Evolutionary conservation across 2,888 invertebrate genomes (phyloP).

Genomic region (Aphodius granarius): DNA sequence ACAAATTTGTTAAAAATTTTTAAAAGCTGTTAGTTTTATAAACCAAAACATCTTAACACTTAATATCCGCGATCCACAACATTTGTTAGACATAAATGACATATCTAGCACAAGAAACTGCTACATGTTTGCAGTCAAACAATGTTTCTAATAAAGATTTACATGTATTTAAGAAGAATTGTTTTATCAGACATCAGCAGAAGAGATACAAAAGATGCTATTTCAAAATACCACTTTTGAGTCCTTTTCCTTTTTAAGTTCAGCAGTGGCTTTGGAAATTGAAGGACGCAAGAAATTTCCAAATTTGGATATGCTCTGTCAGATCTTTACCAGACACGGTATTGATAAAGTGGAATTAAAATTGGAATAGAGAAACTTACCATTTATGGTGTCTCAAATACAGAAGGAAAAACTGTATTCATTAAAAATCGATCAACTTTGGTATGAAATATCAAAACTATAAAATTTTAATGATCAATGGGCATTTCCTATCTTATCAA

Average conservation of each 20-base stretch:
- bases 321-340: background rate
- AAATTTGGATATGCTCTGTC: background rate
- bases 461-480: background rate
- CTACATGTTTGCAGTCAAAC: background rate
- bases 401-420: background rate
- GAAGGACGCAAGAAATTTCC: background rate
- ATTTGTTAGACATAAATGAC: background rate
- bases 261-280: background rate
- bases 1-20: background rate
- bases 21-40: background rate
- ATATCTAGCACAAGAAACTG: background rate
- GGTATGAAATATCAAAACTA: background rate
- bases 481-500: background rate
- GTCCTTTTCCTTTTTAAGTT: background rate
- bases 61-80: background rate
- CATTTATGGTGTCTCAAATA: background rate
- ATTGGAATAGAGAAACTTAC: conserved; percentile 3
- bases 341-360: background rate
- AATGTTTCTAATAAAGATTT: background rate
- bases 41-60: background rate
- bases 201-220: background rate
- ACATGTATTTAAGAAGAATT: background rate
- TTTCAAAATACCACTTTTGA: background rate
- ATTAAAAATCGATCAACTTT: background rate
- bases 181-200: background rate